These are phyloP conservation scores for Archivesica marissinica DNA, from an alignment of 1,140 invertebrate genomes.

Conservation along the genomic window DNA sequence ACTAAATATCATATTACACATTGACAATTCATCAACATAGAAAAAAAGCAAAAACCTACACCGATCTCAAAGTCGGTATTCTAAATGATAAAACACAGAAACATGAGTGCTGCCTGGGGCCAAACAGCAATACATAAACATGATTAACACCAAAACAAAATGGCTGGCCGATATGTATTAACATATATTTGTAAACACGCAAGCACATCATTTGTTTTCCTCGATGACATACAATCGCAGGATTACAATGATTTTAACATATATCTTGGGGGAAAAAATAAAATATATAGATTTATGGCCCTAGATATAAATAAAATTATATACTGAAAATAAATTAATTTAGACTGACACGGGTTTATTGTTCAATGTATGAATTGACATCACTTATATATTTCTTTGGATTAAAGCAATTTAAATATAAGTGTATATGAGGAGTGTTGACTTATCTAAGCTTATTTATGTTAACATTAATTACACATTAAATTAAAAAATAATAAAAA, in stretches of 20 bases:
- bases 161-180: conserved; percentile 65
- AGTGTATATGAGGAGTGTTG: too few relatives aligned
- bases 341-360: too few relatives aligned
- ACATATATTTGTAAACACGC: conserved; percentile 61
- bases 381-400: too few relatives aligned
- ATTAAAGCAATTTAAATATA: too few relatives aligned
- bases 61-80: conserved; percentile 34
- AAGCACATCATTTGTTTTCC: conserved; percentile 36
- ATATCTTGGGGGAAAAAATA: background rate
- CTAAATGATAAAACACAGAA: conserved; percentile 52
- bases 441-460: too few relatives aligned
- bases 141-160: conserved; percentile 60
- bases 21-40: conserved; percentile 35
- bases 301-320: background rate
- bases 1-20: conserved; percentile 28
- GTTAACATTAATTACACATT: too few relatives aligned
- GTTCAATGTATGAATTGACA: too few relatives aligned
- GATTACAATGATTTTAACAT: background rate
- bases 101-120: conserved; percentile 42
- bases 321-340: too few relatives aligned
- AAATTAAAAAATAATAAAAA: too few relatives aligned
- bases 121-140: conserved; percentile 47
- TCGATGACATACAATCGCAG: background rate
- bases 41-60: conserved; percentile 26
- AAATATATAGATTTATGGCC: too few relatives aligned